phyloP scores from a whole-genome alignment of 1,140 invertebrate species.

The Procambarus clarkii region DNA sequence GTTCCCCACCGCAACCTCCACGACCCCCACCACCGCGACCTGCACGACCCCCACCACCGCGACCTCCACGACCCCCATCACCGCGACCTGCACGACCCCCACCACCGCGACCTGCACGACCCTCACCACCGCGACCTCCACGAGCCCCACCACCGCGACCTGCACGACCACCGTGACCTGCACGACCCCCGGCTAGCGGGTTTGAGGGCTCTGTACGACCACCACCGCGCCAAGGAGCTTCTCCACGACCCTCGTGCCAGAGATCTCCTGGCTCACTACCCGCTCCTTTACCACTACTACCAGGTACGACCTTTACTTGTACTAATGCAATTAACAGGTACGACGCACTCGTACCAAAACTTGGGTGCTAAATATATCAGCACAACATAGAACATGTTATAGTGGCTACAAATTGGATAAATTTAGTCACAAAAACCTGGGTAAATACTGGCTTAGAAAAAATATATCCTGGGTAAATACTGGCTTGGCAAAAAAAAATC shows the following conservation, averaged over 20 bases:
- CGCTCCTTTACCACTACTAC: conserved; percentile 70
- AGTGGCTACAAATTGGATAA: too few relatives aligned
- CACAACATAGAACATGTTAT: too few relatives aligned
- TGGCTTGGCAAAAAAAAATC: too few relatives aligned
- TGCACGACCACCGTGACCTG: conserved; percentile 14
- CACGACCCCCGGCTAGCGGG: conserved; percentile 11
- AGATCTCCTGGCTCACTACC: conserved; percentile 67
- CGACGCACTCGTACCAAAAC: too few relatives aligned
- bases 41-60: neutral
- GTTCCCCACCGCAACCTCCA: neutral
- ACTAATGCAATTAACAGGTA: neutral
- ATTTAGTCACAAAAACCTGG: too few relatives aligned
- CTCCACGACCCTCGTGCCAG: conserved; percentile 54
- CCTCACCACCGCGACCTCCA: neutral
- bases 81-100: neutral
- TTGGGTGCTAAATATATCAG: too few relatives aligned
- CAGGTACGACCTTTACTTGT: conserved; percentile 50
- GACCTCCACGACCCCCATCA: neutral
- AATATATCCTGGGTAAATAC: too few relatives aligned
- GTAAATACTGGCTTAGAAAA: too few relatives aligned
- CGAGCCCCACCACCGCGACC: neutral
- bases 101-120: conserved; percentile 15
- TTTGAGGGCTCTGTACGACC: conserved; percentile 44
- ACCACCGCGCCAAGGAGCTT: conserved; percentile 52
- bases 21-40: conserved; percentile 3